phyloP scores from a whole-genome alignment of 2,113 vertebrate species.

The Chaenocephalus aceratus region DNA sequence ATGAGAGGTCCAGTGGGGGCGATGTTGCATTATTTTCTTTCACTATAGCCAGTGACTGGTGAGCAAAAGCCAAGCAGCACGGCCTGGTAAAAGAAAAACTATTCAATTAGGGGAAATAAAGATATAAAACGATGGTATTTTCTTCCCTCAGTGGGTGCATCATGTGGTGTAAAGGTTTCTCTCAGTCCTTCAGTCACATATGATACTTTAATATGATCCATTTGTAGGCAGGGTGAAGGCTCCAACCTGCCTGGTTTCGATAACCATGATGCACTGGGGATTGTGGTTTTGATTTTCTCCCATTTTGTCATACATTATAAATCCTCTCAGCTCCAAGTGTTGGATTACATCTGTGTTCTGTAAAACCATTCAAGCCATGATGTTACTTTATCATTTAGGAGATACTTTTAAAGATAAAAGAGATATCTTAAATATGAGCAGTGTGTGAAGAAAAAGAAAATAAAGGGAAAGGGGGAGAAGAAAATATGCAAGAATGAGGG shows the following conservation, averaged over 20 bases:
- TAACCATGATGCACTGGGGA: constrained; percentile 38
- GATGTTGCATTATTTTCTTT: constrained; percentile 51
- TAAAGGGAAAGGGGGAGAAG: fast-evolving
- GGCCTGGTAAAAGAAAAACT: constrained; percentile 5
- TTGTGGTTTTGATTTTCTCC: constrained; percentile 40
- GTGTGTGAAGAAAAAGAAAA: not conserved
- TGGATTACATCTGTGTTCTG: constrained; percentile 46
- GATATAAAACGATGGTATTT: constrained; percentile 11
- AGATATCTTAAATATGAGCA: constrained; percentile 1
- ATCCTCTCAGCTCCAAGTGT: constrained; percentile 35
- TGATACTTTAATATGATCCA: constrained; percentile 51
- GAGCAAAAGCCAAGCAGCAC: constrained; percentile 19
- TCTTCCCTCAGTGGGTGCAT: constrained; percentile 4
- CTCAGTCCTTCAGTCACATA: constrained; percentile 13
- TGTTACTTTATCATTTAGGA: constrained; percentile 23
- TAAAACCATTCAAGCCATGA: constrained; percentile 20
- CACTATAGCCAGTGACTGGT: not conserved
- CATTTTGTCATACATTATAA: constrained; percentile 64
- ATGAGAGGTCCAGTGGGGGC: constrained; percentile 51
- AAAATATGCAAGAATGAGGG: not conserved
- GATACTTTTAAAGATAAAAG: constrained; percentile 11
- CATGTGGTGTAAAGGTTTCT: not conserved
- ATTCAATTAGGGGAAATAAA: not conserved
- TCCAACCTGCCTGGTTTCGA: constrained; percentile 60
- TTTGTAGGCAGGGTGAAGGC: constrained; percentile 27